Base-by-base conservation (phyloP, 1,140 invertebrate species). In the Portunus trituberculatus region DNA sequence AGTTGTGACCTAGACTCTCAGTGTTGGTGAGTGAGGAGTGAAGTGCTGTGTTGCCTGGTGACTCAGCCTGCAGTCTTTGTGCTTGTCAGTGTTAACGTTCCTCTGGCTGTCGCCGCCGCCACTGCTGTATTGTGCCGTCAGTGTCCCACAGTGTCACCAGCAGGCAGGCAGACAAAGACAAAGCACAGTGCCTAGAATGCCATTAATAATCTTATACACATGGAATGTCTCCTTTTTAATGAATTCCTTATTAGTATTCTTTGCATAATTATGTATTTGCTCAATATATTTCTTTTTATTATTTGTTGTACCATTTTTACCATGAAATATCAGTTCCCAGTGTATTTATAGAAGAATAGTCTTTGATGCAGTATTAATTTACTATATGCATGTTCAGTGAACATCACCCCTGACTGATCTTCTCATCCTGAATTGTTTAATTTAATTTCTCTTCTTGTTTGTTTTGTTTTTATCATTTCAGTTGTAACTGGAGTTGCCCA, bases 401-500 rank as follows among this genome's bases (percentile, higher is more conserved):
- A 76, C 90, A 67, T 76, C 90, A 91, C 59, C 90, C 90, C 48
- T 76, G 90, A 91, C 90, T 76, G 59, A 76, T 91, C n/a, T 94
- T 82, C 76, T 84, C 88, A 84, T 84, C 91, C 76, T 94, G 93
- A 59, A 94, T 91, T 94, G 91, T 95, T 93, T 95, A 95, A 93
- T 95, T 93, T 95, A 93, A 93, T 93, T 95, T 91, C 95, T 95
- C 95, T 93, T 95, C 92, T 93, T 95, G 95, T 95, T 95, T 95
- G 95, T 95, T 95, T 95, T 95, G 95, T 95, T 95, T 93, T 95
- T 95, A 95, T 95, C 95, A 95, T 95, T 95, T 95, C 95, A 95
- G 95, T 95, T 95, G 87, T 95, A 95, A 95, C 92, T 93, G 95
- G 95, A 95, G 92, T 93, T 90, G 91, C 92, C 92, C 67, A 93